Base-by-base conservation (phyloP, 1,140 invertebrate species). In the Drosophila saltans region DNA sequence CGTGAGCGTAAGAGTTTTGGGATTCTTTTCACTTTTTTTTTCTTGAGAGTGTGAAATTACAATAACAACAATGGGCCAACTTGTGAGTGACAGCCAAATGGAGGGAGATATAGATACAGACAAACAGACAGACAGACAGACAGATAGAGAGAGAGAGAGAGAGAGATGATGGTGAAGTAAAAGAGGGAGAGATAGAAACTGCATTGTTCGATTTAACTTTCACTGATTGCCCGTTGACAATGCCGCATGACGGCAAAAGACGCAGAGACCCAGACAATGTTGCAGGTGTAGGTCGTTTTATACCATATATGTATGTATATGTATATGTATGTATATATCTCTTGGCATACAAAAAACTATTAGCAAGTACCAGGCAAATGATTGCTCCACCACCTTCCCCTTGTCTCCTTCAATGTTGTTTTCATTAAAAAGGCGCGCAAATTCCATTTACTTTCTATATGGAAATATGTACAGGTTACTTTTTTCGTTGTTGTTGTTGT, bases 121-220 rank as follows among this genome's bases (percentile, higher is more conserved):
- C 45, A 52, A 21, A 28, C 60, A 30, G 16, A 56, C 33, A 61
- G 43, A 66, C 9, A 45, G 75, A 62, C 74, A 41, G 43, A 66
- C 9, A 45, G 75, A 62, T 67, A 41, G 74, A 71, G 58, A 71
- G 68, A 66, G 8, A 11, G 41, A 52, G 62, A 58, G 75, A 26
- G 33, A 11, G 9, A 16, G 10, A 39, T 5, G 30, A 30, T 36
- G 33, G 6, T 36, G 6, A 45, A 11, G 40, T 21, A 1, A 39
- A 40, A 40, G 16, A 52, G 52, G 39, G 48, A 56, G 48, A 63
- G 48, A 59, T 26, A 11, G 68, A 70, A 56, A 65, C 61, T 79
- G 69, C 75, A 79, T 79, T 79, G 76, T 79, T 79, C 76, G 75
- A 79, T 79, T 79, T 78, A 78, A 79, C 76, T 79, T 79, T 79